Percentiles rank a stretch among this genome's conserved stretches.
Conservation (phyloP, 2,888 invertebrate genomes). For the Acanthoscelides obtectus region DNA sequence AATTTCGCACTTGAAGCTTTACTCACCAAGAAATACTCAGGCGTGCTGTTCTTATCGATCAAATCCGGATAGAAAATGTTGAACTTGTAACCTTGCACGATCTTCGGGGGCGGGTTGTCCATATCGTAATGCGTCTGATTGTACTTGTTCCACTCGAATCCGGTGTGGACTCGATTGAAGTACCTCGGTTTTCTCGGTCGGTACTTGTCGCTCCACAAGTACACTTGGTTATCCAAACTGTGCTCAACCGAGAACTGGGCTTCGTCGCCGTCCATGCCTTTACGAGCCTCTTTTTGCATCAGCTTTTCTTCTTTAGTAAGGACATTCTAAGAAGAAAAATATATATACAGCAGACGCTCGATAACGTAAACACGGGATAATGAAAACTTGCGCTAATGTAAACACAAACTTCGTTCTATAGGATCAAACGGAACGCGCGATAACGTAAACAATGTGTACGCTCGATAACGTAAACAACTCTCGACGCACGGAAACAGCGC, state of each 20-base stretch:
- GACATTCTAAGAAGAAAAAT: conserved; percentile 31
- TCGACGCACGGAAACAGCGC: no score
- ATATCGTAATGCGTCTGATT: conserved; percentile 99
- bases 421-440: no score
- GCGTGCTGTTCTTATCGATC: conserved; percentile 88
- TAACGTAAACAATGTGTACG: no score
- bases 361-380: no score
- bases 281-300: conserved; percentile 75
- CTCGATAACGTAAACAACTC: no score
- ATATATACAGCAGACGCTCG: no score
- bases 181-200: conserved; percentile 95
- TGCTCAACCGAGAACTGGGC: conserved; percentile 89
- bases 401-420: no score
- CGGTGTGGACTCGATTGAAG: conserved; percentile 93
- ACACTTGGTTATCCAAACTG: conserved; percentile 78
- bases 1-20: no score
- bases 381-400: no score
- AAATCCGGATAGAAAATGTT: conserved; percentile 99
- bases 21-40: conserved; percentile 84
- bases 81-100: conserved; percentile 99
- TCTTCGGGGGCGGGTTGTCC: conserved; percentile 99
- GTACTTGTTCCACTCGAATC: conserved; percentile 99
- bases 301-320: conserved; percentile 55
- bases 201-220: conserved; percentile 97
- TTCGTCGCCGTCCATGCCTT: conserved; percentile 83